These are phyloP conservation scores for Channallabes apus DNA, from an alignment of 2,797 vertebrate species.

Conservation along the genomic window DNA sequence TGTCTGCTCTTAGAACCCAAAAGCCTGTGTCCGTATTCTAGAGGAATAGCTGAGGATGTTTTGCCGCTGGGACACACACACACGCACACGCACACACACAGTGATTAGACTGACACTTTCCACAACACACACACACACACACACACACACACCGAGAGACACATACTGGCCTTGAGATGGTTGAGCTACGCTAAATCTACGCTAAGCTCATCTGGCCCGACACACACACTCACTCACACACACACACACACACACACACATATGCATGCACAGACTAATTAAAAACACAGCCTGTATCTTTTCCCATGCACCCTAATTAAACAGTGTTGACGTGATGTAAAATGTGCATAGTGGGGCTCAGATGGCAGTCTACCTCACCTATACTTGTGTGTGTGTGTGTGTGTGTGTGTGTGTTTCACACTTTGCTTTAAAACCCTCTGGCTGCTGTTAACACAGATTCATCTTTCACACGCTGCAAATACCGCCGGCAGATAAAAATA, in stretches of 20 bases:
- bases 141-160: no score
- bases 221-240: no score
- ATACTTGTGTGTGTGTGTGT: neutral
- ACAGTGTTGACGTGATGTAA: conserved; percentile 8
- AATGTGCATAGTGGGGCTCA: neutral
- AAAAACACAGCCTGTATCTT: neutral
- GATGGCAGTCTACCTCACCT: conserved; percentile 6
- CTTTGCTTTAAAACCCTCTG: neutral
- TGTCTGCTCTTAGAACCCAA: no score
- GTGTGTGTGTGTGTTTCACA: conserved; percentile 13
- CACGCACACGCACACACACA: no score
- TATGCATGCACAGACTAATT: neutral
- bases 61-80: no score
- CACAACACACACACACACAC: no score
- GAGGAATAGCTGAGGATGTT: no score
- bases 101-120: no score
- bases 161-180: neutral
- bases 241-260: neutral
- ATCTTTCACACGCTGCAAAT: neutral
- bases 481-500: neutral
- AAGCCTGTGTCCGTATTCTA: no score
- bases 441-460: neutral
- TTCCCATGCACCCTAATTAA: conserved; percentile 10
- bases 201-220: neutral
- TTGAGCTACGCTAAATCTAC: neutral